These are phyloP conservation scores for Rhyacichthys aspro DNA, from an alignment of 2,797 vertebrate species.

Conservation along the genomic window DNA sequence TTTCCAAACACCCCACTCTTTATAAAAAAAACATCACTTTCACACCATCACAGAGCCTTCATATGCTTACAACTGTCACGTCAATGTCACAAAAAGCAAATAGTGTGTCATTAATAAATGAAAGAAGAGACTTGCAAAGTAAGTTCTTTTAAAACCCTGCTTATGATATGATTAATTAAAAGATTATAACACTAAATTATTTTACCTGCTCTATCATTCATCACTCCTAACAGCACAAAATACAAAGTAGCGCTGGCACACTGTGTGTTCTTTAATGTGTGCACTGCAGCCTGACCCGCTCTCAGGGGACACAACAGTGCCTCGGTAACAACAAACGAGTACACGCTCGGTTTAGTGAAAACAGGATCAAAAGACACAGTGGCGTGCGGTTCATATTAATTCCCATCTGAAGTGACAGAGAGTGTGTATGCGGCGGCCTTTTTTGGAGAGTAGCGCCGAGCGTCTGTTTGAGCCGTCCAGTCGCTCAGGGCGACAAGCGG, in stretches of 20 bases:
- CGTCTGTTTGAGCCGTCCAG: neutral
- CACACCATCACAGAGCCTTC: too few relatives aligned
- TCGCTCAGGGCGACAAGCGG: slow-evolving; percentile 3
- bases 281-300: neutral
- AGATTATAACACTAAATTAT: slow-evolving; percentile 1
- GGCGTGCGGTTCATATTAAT: neutral
- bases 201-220: slow-evolving; percentile 3
- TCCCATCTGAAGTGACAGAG: neutral
- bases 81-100: too few relatives aligned
- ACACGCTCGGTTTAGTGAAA: neutral
- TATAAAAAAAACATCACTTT: too few relatives aligned
- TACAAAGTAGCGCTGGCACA: neutral
- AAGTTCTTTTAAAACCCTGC: neutral
- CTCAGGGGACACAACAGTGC: neutral
- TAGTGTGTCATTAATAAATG: too few relatives aligned
- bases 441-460: neutral
- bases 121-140: neutral
- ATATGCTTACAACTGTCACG: too few relatives aligned
- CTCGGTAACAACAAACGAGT: slow-evolving; percentile 11
- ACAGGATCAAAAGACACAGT: slow-evolving; percentile 9
- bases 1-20: too few relatives aligned
- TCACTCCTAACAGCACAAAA: neutral
- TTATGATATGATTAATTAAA: slow-evolving; percentile 4
- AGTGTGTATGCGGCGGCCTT: neutral
- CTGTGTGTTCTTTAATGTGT: slow-evolving; percentile 8